These are phyloP conservation scores for Sebastes cheni DNA, from an alignment of 2,797 vertebrate species.

Conservation along the genomic window DNA sequence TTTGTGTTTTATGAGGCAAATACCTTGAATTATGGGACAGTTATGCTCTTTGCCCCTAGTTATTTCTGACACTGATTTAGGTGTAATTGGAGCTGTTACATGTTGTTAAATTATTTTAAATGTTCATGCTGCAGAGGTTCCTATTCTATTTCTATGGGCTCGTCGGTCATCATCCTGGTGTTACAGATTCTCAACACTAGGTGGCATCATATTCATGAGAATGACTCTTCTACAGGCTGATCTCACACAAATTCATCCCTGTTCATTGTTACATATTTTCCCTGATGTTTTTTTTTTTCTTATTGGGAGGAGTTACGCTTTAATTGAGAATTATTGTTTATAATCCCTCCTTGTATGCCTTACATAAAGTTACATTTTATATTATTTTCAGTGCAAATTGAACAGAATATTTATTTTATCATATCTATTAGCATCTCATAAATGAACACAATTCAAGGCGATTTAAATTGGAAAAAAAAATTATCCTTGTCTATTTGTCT, in stretches of 20 bases:
- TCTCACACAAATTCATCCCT: not conserved
- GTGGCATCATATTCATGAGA: slow-evolving; percentile 45
- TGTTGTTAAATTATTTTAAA: not conserved
- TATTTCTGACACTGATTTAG: not conserved
- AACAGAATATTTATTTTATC: not conserved
- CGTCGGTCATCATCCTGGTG: not conserved
- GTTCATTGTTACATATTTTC: not conserved
- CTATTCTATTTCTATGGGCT: not conserved
- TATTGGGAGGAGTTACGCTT: not conserved
- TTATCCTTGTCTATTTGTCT: not conserved
- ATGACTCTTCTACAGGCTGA: not conserved
- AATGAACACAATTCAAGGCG: not conserved
- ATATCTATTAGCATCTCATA: not conserved
- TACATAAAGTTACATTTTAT: fast-evolving
- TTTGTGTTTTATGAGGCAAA: not conserved
- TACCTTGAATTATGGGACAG: no score
- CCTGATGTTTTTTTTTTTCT: not conserved
- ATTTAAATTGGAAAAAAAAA: not conserved
- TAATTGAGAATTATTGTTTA: not conserved
- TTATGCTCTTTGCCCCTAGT: no score
- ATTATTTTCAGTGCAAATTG: not conserved
- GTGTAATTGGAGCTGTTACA: not conserved
- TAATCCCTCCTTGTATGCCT: not conserved
- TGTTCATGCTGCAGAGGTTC: not conserved
- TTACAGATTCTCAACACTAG: slow-evolving; percentile 63